These are phyloP conservation scores for Hippocampus barbouri DNA, from an alignment of 2,113 vertebrate genomes.

Conservation along the genomic window DNA sequence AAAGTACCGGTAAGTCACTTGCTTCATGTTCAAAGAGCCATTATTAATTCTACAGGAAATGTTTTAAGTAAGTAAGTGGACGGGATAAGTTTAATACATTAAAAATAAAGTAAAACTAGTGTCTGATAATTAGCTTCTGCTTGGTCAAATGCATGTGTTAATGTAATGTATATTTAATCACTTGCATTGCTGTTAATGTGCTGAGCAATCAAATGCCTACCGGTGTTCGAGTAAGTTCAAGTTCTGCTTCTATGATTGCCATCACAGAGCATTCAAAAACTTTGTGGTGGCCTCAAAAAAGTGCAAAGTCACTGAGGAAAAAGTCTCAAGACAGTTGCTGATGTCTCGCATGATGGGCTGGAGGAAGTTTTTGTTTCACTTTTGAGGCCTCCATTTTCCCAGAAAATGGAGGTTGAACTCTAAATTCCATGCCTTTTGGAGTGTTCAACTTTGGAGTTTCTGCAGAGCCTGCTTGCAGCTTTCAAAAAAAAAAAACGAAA, in stretches of 20 bases:
- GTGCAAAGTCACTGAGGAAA: neutral
- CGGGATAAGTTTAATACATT: too few relatives aligned
- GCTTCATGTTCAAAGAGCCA: too few relatives aligned
- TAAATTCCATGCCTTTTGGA: neutral
- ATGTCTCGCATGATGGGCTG: neutral
- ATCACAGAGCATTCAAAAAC: neutral
- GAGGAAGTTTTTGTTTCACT: neutral
- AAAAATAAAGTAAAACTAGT: too few relatives aligned
- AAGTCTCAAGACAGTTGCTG: neutral
- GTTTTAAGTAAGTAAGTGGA: too few relatives aligned
- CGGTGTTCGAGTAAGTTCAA: neutral
- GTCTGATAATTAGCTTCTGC: too few relatives aligned
- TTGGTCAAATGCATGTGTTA: too few relatives aligned
- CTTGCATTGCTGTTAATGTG: too few relatives aligned
- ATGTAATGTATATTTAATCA: too few relatives aligned
- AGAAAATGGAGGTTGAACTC: neutral
- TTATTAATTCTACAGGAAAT: too few relatives aligned
- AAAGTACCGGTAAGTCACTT: neutral
- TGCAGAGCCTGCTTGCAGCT: neutral
- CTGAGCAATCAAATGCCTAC: too few relatives aligned
- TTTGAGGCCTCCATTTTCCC: neutral
- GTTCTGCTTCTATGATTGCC: neutral
- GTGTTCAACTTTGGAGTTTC: neutral
- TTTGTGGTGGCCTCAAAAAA: neutral
- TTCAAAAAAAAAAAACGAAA: neutral